A percentile compares a stretch with the other conserved stretches of the same genome.
Conservation (phyloP, 2,113 vertebrate species). For the Vulpes vulpes region DNA sequence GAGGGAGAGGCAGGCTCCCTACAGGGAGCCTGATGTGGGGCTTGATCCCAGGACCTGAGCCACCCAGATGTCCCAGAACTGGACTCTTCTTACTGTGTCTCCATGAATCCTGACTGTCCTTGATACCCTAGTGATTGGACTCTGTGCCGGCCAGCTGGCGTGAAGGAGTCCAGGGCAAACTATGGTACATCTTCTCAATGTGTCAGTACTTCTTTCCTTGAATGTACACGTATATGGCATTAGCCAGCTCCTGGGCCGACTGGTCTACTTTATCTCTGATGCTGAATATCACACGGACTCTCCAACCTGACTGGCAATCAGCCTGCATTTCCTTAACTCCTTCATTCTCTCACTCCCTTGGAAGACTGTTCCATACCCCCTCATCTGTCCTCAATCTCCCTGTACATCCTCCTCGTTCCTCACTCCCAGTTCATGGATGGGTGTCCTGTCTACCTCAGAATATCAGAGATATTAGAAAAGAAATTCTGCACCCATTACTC, state of each 20-base stretch:
- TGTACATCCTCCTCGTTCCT: neutral
- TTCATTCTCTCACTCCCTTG: neutral
- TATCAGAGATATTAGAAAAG: neutral
- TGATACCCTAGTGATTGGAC: neutral
- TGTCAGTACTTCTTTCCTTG: neutral
- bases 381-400: neutral
- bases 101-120: neutral
- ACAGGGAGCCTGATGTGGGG: too few species aligned
- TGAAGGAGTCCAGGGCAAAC: neutral
- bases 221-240: neutral
- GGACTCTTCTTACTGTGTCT: neutral
- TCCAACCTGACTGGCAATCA: neutral
- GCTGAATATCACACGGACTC: neutral
- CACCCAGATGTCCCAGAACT: neutral
- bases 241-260: neutral
- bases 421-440: neutral
- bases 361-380: neutral
- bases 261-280: neutral
- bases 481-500: neutral
- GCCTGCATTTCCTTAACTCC: neutral
- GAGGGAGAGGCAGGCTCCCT: too few species aligned
- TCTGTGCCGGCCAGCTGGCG: neutral
- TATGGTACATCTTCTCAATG: neutral
- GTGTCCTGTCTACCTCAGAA: neutral
- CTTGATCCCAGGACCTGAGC: too few species aligned